A percentile compares a stretch with the other conserved stretches of the same genome.
Evolutionary conservation across 2,113 vertebrate species (phyloP).

Genomic region (Acanthisitta chloris): DNA sequence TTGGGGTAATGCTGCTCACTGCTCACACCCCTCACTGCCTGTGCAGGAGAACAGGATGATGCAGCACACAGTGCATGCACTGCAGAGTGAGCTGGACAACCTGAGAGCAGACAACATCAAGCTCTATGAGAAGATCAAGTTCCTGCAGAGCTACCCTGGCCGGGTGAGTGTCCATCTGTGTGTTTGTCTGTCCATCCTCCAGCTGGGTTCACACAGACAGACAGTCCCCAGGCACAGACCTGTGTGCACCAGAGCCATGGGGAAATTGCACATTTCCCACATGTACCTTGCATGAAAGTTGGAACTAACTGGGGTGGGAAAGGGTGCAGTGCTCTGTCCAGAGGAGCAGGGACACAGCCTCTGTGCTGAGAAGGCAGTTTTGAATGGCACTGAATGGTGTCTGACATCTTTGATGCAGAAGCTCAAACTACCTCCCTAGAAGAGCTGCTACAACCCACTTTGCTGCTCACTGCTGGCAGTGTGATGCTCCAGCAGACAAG

Average conservation of each 20-base stretch:
- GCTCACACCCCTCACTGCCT: neutral
- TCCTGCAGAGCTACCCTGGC: slow-evolving; percentile 92
- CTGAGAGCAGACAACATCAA: slow-evolving; percentile 97
- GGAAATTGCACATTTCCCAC: neutral
- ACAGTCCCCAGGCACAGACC: neutral
- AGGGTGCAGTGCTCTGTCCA: neutral
- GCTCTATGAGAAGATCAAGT: slow-evolving; percentile 98
- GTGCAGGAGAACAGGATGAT: slow-evolving; percentile 83
- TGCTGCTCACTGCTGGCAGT: neutral
- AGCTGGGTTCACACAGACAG: accelerated
- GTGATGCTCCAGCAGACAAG: neutral
- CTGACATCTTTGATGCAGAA: neutral
- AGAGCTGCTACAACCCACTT: neutral
- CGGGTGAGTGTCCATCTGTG: slow-evolving; percentile 71
- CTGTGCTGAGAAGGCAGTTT: neutral
- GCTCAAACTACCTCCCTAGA: neutral
- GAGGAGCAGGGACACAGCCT: neutral
- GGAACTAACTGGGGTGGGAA: neutral
- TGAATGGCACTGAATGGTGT: neutral
- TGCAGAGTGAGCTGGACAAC: slow-evolving; percentile 93
- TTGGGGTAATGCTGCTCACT: too few species aligned
- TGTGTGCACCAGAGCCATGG: accelerated
- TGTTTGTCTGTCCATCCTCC: neutral
- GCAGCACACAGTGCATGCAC: slow-evolving; percentile 91
- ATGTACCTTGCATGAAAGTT: accelerated